Conservation (phyloP, 2,888 invertebrate species). For the Andrena dorsata region DNA sequence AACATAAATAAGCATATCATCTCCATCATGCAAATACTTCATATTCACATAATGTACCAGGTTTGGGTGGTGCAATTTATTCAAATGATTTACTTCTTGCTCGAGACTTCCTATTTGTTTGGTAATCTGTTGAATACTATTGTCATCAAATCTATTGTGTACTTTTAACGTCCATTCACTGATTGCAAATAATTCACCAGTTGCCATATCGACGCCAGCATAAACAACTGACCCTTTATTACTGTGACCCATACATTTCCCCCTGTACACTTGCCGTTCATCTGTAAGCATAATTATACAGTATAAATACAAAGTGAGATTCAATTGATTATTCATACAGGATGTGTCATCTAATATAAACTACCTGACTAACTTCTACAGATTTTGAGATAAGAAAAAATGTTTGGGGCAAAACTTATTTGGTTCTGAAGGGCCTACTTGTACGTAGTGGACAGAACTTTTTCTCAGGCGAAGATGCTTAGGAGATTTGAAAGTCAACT, state of each 20-base stretch:
- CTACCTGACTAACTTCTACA: too few species aligned
- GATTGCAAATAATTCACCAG: constrained; percentile 90
- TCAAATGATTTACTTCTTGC: constrained; percentile 91
- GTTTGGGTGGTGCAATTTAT: constrained; percentile 90
- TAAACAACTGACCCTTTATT: constrained; percentile 91
- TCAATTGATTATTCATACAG: background rate
- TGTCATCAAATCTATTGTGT: constrained; percentile 60
- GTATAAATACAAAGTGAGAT: background rate
- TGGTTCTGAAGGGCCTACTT: too few species aligned
- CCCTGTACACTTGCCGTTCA: constrained; percentile 89
- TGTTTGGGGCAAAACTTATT: too few species aligned
- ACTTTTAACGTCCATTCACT: constrained; percentile 91
- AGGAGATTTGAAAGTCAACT: too few species aligned
- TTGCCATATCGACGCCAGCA: constrained; percentile 90
- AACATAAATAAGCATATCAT: constrained; percentile 88
- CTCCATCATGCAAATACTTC: constrained; percentile 88
- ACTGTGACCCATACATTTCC: constrained; percentile 92
- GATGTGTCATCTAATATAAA: background rate
- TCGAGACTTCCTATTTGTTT: constrained; percentile 90
- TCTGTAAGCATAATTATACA: constrained; percentile 68
- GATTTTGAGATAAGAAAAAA: too few species aligned
- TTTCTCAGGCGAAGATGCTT: too few species aligned
- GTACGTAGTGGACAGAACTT: too few species aligned
- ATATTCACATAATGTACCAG: constrained; percentile 92
- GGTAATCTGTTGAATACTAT: constrained; percentile 84